Percentiles rank a stretch among this genome's conserved stretches.
Conservation (phyloP, 2,888 invertebrate species). For the Bugulina stolonifera region DNA sequence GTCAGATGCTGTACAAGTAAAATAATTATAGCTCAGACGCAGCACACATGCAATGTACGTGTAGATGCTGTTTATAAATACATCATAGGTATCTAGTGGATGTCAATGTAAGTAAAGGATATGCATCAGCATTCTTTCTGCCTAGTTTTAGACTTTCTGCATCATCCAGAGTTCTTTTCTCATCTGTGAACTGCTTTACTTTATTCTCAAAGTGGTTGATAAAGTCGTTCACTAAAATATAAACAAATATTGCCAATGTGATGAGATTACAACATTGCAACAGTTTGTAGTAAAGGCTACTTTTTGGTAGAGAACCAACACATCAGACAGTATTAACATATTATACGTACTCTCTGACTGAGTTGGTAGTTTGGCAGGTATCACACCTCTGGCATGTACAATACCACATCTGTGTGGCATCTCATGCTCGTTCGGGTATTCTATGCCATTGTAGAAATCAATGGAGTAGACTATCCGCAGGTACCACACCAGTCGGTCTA, state of each 20-base stretch:
- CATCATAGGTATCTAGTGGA: slow-evolving; percentile 28
- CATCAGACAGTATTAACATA: not conserved
- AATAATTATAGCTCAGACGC: too few species aligned
- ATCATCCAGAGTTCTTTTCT: slow-evolving; percentile 63
- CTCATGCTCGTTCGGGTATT: slow-evolving; percentile 98
- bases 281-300: not conserved
- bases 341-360: slow-evolving; percentile 14
- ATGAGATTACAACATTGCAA: not conserved
- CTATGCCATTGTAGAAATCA: slow-evolving; percentile 97
- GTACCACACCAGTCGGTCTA: slow-evolving; percentile 80
- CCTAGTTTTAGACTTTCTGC: slow-evolving; percentile 78
- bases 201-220: slow-evolving; percentile 74
- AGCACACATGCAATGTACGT: not conserved
- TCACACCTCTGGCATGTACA: slow-evolving; percentile 81
- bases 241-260: not conserved
- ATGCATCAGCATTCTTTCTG: slow-evolving; percentile 65
- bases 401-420: slow-evolving; percentile 99
- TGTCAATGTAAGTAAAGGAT: slow-evolving; percentile 41
- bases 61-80: not conserved
- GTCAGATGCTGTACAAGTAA: too few species aligned
- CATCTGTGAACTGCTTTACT: slow-evolving; percentile 80
- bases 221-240: slow-evolving; percentile 53
- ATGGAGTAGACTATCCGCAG: slow-evolving; percentile 94
- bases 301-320: too few species aligned
- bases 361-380: slow-evolving; percentile 25